Percentiles rank a stretch among this genome's conserved stretches.
Evolutionary conservation across 2,888 invertebrate species (phyloP).

Genomic region (Catocala sponsa): DNA sequence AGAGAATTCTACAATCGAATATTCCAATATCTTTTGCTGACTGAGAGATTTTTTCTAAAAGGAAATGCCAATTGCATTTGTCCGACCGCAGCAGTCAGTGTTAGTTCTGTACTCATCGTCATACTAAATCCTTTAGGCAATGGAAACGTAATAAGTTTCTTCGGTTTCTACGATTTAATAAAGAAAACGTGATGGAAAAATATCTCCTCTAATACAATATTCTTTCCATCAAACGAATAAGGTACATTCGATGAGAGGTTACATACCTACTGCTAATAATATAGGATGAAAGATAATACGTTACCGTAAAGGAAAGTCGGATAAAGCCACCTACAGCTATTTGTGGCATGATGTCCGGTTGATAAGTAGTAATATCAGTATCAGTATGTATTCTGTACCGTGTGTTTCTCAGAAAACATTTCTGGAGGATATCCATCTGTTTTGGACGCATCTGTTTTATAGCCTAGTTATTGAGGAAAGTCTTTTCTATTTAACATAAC

Average conservation of each 20-base stretch:
- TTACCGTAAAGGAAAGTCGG: constrained; percentile 20
- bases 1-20: background rate
- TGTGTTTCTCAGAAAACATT: background rate
- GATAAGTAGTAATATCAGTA: background rate
- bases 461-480: no score
- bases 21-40: background rate
- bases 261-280: constrained; percentile 26
- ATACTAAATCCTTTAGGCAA: background rate
- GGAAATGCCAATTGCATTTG: constrained; percentile 3
- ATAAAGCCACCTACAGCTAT: constrained; percentile 22
- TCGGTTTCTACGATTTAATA: constrained; percentile 1
- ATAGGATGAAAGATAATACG: constrained; percentile 29
- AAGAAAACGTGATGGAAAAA: constrained; percentile 12
- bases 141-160: constrained; percentile 7
- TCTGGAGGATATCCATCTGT: background rate
- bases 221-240: constrained; percentile 32
- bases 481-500: no score
- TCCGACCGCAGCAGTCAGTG: background rate
- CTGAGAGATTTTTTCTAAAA: background rate
- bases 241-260: constrained; percentile 21
- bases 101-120: background rate
- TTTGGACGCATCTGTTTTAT: background rate
- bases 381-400: background rate
- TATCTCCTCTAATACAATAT: constrained; percentile 33
- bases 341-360: background rate